Base-by-base conservation (phyloP, 2,113 vertebrate species). In the Serinus canaria region DNA sequence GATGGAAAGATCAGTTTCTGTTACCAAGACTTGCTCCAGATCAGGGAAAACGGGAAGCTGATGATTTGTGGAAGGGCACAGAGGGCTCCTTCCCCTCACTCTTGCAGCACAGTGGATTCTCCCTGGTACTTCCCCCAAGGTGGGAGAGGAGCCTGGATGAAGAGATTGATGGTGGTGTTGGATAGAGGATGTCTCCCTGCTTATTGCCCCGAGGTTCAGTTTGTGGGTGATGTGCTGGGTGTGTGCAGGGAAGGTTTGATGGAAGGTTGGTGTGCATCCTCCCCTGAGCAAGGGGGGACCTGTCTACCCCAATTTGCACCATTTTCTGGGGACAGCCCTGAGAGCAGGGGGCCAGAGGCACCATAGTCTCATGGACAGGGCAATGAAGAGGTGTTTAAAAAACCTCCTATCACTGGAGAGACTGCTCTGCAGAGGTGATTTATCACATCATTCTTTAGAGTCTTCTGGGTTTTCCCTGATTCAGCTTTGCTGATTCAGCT, bases 211-310 rank as follows among this genome's bases (percentile, higher is more conserved):
- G 0, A 14, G 49, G 30, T 56, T 13, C 53, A 33, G 31, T 62
- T 63, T 59, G 3, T 66, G 24, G 47, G 3, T 52, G 75, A 13
- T 41, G 69, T 6, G 4, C 64, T 74, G 81, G 17, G 13, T 46
- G n/a, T 77, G 77, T 20, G 37, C 69, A 74, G 31, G 25, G n/a
- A 11, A 63, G 73, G 5, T 31, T 55, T 64, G 35, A 6, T 33
- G 63, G 28, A 41, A 66, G 17, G 37, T 14, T 73, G 62, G 2
- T 27, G 58, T 76, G 49, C 53, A 33, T 62, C 58, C 39, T 85
- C 28, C 53, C 20, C 53, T 49, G 59, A 53, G 49, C 0, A 0
- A 33, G 4, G 24, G 23, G 50, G 46, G 30, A 59, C 16, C 18
- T 46, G 0, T 74, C 88, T 35, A 63, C 11, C 59, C 39, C 39